A percentile compares a stretch with the other conserved stretches of the same genome.
These are phyloP conservation scores for Uria aalge DNA, from an alignment of 2,113 vertebrate genomes.

Conservation along the genomic window DNA sequence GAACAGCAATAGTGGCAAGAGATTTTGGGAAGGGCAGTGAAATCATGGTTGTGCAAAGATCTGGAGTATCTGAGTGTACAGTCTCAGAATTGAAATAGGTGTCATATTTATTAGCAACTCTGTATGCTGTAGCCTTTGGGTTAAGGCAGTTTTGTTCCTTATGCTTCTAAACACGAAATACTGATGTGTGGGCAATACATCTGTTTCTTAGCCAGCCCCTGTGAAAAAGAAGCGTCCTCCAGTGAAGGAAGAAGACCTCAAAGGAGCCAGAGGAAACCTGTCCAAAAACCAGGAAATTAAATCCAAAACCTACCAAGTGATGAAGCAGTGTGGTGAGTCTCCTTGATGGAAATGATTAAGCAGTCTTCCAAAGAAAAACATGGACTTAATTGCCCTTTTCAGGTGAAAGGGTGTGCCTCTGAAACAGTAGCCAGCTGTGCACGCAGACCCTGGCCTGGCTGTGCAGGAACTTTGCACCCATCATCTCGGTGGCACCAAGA, in stretches of 20 bases:
- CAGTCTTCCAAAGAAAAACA: background rate
- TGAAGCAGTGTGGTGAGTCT: constrained; percentile 90
- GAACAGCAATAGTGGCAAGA: background rate
- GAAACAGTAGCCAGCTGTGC: background rate
- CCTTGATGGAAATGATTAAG: background rate
- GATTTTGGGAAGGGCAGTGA: background rate
- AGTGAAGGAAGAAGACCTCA: constrained; percentile 94
- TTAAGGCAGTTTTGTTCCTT: background rate
- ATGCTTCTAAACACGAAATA: background rate
- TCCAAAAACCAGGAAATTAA: constrained; percentile 88
- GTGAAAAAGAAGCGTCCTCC: constrained; percentile 94
- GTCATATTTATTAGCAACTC: background rate
- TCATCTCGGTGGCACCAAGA: background rate
- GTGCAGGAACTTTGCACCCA: no score
- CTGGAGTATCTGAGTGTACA: background rate
- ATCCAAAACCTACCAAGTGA: constrained; percentile 98
- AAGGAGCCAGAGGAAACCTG: constrained; percentile 91
- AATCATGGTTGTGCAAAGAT: background rate
- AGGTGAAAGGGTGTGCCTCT: background rate
- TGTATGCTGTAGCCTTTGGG: background rate
- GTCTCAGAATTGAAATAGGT: background rate
- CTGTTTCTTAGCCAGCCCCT: constrained; percentile 57
- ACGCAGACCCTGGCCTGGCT: background rate
- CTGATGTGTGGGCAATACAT: background rate
- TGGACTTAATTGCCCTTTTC: background rate